phyloP scores from a whole-genome alignment of 2,113 vertebrate species.

The Oryzias melastigma region DNA sequence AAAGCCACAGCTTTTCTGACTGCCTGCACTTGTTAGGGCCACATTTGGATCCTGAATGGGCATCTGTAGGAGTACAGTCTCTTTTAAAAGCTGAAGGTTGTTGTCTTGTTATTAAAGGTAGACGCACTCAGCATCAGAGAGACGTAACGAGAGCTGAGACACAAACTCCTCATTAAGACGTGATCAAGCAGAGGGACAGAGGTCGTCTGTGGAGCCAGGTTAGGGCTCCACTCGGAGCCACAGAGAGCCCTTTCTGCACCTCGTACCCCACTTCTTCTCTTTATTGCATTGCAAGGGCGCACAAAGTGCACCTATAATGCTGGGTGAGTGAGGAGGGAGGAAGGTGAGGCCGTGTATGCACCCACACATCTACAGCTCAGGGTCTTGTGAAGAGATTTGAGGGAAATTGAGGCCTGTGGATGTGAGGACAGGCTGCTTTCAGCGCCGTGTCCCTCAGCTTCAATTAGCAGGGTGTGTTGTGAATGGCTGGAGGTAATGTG shows the following conservation, averaged over 20 bases:
- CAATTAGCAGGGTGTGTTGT: slow-evolving; percentile 75
- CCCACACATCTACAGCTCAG: slow-evolving; percentile 11
- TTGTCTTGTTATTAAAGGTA: slow-evolving; percentile 30
- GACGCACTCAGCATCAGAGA: slow-evolving; percentile 53
- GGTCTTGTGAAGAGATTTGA: slow-evolving; percentile 45
- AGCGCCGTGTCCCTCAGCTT: slow-evolving; percentile 63
- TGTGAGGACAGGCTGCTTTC: slow-evolving; percentile 71
- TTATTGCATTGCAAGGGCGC: slow-evolving; percentile 54
- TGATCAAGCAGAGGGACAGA: slow-evolving; percentile 74
- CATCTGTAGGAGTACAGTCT: slow-evolving; percentile 53
- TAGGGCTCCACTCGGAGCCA: slow-evolving; percentile 62
- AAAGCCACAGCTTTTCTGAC: slow-evolving; percentile 5
- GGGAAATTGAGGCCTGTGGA: slow-evolving; percentile 53
- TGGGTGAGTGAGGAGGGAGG: slow-evolving; percentile 45
- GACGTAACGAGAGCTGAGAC: slow-evolving; percentile 43
- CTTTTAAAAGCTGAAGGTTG: slow-evolving; percentile 29
- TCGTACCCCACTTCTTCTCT: slow-evolving; percentile 62
- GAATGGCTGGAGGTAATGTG: slow-evolving; percentile 62
- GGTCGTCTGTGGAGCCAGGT: slow-evolving; percentile 70
- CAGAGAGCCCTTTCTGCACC: slow-evolving; percentile 73
- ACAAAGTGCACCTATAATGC: slow-evolving; percentile 73
- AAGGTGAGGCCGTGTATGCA: slow-evolving; percentile 19
- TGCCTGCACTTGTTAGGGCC: slow-evolving; percentile 32
- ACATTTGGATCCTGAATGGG: slow-evolving; percentile 49
- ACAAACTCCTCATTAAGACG: slow-evolving; percentile 74